A percentile compares a stretch with the other conserved stretches of the same genome.
These are phyloP conservation scores for Corapipo altera DNA, from an alignment of 2,113 vertebrate genomes.

Conservation along the genomic window DNA sequence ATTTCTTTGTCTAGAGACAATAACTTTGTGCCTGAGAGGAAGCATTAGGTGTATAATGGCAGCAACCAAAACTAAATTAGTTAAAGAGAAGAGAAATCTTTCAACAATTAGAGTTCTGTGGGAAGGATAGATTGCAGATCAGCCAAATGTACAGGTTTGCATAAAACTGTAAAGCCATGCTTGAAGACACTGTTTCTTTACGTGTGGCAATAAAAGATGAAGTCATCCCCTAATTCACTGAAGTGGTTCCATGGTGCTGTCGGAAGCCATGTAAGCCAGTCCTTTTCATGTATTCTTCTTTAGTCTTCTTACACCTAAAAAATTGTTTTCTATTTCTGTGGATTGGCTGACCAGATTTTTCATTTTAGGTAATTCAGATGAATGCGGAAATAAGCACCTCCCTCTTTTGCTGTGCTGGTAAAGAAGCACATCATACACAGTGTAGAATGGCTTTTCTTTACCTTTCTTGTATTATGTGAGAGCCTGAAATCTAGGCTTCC, in stretches of 20 bases:
- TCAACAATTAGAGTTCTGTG: not conserved
- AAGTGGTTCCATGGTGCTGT: not conserved
- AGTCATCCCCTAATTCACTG: not conserved
- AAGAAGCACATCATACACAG: not conserved
- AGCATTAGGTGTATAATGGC: not conserved
- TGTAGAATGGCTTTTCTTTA: not conserved
- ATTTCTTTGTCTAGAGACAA: not conserved
- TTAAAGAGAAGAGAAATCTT: not conserved
- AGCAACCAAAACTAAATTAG: not conserved
- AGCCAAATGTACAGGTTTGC: not conserved
- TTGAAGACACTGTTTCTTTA: not conserved
- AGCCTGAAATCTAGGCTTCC: not conserved
- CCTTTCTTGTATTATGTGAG: not conserved
- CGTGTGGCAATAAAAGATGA: not conserved
- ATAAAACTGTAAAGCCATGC: not conserved
- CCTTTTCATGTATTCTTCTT: not conserved
- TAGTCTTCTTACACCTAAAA: not conserved
- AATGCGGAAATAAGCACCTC: not conserved
- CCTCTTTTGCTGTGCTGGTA: not conserved
- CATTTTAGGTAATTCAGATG: not conserved
- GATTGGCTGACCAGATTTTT: not conserved
- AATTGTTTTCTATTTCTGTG: not conserved
- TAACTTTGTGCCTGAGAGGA: not conserved
- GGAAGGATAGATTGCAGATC: not conserved
- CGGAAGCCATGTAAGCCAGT: not conserved